phyloP scores from a whole-genome alignment of 2,888 invertebrate genomes.

The Harpagoxenus sublaevis region DNA sequence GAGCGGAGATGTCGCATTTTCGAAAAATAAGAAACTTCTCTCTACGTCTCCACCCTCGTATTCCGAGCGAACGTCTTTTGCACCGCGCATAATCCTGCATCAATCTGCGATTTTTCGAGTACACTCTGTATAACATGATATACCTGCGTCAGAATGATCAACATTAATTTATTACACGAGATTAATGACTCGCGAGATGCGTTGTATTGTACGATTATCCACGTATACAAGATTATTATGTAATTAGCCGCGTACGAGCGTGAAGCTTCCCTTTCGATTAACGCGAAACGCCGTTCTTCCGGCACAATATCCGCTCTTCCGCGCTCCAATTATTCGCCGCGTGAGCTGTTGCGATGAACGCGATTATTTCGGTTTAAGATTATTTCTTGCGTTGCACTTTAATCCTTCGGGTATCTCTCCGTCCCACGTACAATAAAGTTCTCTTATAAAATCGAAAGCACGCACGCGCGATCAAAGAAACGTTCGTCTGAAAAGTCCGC shows the following conservation, averaged over 20 bases:
- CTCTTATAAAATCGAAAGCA: not conserved
- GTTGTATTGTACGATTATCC: conserved; percentile 9
- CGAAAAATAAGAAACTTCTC: not conserved
- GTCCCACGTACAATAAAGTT: conserved; percentile 14
- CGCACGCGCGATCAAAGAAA: conserved; percentile 30
- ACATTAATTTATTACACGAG: not conserved
- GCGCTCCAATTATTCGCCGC: conserved; percentile 28
- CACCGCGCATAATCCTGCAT: not conserved
- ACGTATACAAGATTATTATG: conserved; percentile 27
- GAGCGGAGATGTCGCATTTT: not conserved
- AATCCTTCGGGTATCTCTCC: not conserved
- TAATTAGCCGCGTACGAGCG: conserved; percentile 26
- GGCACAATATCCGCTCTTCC: conserved; percentile 27
- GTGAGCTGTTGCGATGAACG: not conserved
- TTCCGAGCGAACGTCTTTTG: not conserved
- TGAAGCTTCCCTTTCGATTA: conserved; percentile 44
- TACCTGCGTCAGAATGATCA: not conserved
- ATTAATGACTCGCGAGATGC: conserved; percentile 12
- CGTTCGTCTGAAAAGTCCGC: not conserved
- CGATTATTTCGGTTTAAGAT: conserved; percentile 13
- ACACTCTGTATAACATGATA: not conserved
- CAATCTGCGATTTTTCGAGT: conserved; percentile 8
- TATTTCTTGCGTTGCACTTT: conserved; percentile 20
- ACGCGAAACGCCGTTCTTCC: conserved; percentile 22
- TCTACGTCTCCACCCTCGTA: not conserved